These are phyloP conservation scores for Semnornis frantzii DNA, from an alignment of 2,113 vertebrate genomes.

Conservation along the genomic window DNA sequence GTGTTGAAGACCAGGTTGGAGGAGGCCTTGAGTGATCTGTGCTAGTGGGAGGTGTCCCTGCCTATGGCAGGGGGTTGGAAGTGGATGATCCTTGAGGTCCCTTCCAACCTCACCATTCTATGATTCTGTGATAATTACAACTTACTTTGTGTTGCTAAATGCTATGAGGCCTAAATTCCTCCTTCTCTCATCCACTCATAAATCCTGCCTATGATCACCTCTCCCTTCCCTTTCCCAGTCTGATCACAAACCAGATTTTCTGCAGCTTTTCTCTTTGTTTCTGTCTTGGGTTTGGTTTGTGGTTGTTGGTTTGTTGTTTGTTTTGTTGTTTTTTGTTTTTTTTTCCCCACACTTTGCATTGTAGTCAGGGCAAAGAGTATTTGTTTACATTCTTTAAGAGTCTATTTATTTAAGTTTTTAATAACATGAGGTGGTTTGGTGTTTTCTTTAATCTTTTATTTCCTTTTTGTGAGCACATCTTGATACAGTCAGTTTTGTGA, in stretches of 20 bases:
- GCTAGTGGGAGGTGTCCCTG: too few relatives aligned
- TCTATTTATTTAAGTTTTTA: neutral
- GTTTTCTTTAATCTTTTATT: neutral
- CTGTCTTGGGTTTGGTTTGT: neutral
- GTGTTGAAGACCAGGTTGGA: too few relatives aligned
- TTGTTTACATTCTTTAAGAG: neutral
- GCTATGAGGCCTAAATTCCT: neutral
- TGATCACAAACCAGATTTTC: neutral
- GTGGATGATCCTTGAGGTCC: too few relatives aligned
- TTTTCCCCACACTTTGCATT: neutral
- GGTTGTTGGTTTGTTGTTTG: too few relatives aligned
- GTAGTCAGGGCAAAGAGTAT: neutral
- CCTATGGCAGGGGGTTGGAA: too few relatives aligned
- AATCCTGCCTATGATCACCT: neutral
- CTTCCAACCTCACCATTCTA: too few relatives aligned
- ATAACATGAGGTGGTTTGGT: neutral
- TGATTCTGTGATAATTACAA: neutral
- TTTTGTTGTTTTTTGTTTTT: too few relatives aligned
- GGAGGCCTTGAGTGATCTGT: too few relatives aligned
- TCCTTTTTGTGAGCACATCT: neutral
- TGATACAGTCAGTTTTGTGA: neutral
- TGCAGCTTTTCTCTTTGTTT: neutral
- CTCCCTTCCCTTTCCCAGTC: neutral
- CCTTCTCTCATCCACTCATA: neutral
- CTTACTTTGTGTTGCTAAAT: neutral